These are phyloP conservation scores for Scaeva pyrastri DNA, from an alignment of 2,888 invertebrate species.

Conservation along the genomic window DNA sequence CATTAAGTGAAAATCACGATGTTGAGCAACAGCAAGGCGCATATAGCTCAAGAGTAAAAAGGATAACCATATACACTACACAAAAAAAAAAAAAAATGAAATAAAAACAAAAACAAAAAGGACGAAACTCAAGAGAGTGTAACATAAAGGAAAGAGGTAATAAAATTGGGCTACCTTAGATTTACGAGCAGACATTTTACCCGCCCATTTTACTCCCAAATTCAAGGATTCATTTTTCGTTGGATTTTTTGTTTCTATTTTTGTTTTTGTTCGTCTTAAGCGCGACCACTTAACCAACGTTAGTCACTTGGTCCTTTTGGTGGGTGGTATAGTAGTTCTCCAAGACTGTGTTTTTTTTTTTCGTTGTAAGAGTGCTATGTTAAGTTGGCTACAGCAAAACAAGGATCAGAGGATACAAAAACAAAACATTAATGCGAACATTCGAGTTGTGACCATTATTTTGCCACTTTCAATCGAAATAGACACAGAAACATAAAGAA, in stretches of 20 bases:
- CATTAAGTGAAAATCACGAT: constrained; percentile 74
- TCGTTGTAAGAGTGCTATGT: constrained; percentile 26
- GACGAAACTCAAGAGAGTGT: constrained; percentile 57
- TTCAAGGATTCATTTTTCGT: constrained; percentile 52
- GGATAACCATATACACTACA: background rate
- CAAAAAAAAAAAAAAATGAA: background rate
- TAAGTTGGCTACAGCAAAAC: constrained; percentile 19
- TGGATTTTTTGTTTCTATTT: background rate
- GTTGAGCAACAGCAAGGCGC: constrained; percentile 45
- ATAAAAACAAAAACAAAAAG: constrained; percentile 39
- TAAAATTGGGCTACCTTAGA: constrained; percentile 73
- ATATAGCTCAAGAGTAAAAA: constrained; percentile 9
- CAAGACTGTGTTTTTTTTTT: background rate
- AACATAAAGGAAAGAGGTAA: constrained; percentile 70
- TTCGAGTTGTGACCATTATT: constrained; percentile 49
- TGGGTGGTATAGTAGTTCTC: background rate
- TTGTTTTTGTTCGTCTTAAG: constrained; percentile 21
- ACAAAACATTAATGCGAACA: constrained; percentile 21
- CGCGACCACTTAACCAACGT: constrained; percentile 52
- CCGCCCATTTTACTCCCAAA: constrained; percentile 65
- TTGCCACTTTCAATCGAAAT: constrained; percentile 47
- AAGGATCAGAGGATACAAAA: constrained; percentile 20
- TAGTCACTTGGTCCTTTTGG: constrained; percentile 46
- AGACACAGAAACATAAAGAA: constrained; percentile 12
- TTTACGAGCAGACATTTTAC: constrained; percentile 65